Percentiles rank a stretch among this genome's conserved stretches.
Evolutionary conservation across 2,888 invertebrate genomes (phyloP).

Genomic region (Phyto melanocephala): DNA sequence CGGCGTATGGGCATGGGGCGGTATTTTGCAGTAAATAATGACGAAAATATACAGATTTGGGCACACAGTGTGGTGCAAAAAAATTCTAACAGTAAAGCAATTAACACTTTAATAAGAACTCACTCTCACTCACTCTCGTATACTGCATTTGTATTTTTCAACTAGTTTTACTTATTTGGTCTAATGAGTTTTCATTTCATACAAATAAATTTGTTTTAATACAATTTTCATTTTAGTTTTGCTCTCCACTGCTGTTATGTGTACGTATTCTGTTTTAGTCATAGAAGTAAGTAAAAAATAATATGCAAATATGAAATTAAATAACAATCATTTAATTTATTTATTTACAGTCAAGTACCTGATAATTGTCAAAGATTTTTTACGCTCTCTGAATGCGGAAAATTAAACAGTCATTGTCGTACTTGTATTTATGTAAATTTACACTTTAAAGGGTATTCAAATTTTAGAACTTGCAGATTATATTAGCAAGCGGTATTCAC

Average conservation of each 20-base stretch:
- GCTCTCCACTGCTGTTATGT: not conserved
- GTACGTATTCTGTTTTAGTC: not conserved
- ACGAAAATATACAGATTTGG: not conserved
- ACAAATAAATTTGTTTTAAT: too few species aligned
- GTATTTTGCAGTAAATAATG: not conserved
- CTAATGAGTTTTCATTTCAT: too few species aligned
- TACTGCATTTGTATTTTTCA: too few species aligned
- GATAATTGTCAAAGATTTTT: not conserved
- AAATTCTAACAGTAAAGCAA: not conserved
- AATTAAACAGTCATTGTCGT: not conserved
- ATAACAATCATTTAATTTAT: constrained; percentile 10
- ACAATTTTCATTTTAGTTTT: not conserved
- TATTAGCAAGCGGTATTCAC: too few species aligned
- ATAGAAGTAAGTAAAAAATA: not conserved
- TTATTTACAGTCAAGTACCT: not conserved
- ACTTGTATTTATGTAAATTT: not conserved
- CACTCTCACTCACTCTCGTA: too few species aligned
- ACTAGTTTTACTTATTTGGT: too few species aligned
- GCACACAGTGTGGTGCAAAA: not conserved
- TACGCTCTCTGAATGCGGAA: constrained; percentile 1
- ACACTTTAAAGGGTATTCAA: not conserved
- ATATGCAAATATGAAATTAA: constrained; percentile 12
- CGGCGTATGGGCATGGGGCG: not conserved
- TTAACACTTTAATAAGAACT: too few species aligned
- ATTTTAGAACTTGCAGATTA: too few species aligned